A percentile compares a stretch with the other conserved stretches of the same genome.
phyloP scores from a whole-genome alignment of 2,113 vertebrate genomes.

The Dromas ardeola region DNA sequence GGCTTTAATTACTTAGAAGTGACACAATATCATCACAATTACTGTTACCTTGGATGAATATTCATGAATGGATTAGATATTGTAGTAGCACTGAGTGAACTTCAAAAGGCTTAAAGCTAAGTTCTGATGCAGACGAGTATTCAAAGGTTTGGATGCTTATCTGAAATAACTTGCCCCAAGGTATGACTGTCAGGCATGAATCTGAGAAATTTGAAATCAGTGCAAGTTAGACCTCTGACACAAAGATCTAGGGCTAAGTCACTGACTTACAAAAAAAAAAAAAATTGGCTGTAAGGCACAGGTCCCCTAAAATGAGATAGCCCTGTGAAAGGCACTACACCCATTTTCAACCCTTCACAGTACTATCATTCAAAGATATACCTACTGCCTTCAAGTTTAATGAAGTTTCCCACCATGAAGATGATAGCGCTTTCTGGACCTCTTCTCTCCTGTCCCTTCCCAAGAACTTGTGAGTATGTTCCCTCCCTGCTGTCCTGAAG shows the following conservation, averaged over 20 bases:
- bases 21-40: constrained; percentile 21
- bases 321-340: not conserved
- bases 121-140: not conserved
- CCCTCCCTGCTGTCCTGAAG: not conserved
- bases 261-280: not conserved
- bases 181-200: not conserved
- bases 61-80: constrained; percentile 24
- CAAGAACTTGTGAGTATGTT: not conserved
- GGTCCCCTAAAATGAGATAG: not conserved
- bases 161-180: not conserved
- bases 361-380: not conserved
- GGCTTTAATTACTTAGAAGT: constrained; percentile 39
- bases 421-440: not conserved
- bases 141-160: not conserved
- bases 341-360: not conserved
- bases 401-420: not conserved
- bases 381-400: not conserved
- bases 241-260: not conserved
- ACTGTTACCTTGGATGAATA: constrained; percentile 39
- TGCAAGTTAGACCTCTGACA: not conserved
- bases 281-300: not conserved
- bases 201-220: not conserved
- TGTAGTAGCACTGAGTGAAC: not conserved
- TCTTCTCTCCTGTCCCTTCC: not conserved
- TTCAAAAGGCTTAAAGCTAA: not conserved